Percentiles rank a stretch among this genome's conserved stretches.
phyloP scores from a whole-genome alignment of 2,113 vertebrate genomes.

The Xenotilapia longispinis region DNA sequence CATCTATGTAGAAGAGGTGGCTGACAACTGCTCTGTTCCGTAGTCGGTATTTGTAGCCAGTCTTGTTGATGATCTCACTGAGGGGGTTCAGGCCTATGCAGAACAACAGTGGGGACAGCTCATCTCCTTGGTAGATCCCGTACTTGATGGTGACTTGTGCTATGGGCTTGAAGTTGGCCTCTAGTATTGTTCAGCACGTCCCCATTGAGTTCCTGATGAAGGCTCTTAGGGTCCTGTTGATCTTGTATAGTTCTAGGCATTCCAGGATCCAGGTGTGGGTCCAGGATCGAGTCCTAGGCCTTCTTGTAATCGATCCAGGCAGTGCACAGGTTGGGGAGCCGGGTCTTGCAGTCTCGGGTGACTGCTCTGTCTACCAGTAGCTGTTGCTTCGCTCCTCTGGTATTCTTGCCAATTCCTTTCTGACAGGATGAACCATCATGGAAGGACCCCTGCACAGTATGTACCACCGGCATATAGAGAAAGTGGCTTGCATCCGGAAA shows the following conservation, averaged over 20 bases:
- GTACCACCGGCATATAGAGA: neutral
- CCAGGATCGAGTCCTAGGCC: accelerated
- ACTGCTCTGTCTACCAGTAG: neutral
- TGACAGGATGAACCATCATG: neutral
- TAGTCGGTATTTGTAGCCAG: neutral
- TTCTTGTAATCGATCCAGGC: accelerated
- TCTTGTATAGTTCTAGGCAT: accelerated
- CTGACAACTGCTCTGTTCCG: accelerated
- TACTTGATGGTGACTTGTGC: neutral
- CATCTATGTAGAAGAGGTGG: accelerated
- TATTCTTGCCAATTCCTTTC: neutral
- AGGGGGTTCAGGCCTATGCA: accelerated
- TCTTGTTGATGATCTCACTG: neutral
- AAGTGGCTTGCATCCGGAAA: neutral
- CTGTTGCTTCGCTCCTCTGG: accelerated
- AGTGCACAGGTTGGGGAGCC: accelerated
- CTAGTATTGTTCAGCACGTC: accelerated
- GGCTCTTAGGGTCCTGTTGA: neutral
- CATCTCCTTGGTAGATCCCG: neutral
- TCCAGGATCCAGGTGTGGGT: neutral
- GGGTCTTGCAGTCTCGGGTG: neutral
- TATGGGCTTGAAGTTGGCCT: neutral
- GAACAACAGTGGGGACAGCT: accelerated
- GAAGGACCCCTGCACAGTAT: neutral
- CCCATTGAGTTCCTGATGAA: neutral